These are phyloP conservation scores for Lycopodina hypogea DNA, from an alignment of 37 sponge, comb jelly and placozoan genomes.

Conservation along the genomic window DNA sequence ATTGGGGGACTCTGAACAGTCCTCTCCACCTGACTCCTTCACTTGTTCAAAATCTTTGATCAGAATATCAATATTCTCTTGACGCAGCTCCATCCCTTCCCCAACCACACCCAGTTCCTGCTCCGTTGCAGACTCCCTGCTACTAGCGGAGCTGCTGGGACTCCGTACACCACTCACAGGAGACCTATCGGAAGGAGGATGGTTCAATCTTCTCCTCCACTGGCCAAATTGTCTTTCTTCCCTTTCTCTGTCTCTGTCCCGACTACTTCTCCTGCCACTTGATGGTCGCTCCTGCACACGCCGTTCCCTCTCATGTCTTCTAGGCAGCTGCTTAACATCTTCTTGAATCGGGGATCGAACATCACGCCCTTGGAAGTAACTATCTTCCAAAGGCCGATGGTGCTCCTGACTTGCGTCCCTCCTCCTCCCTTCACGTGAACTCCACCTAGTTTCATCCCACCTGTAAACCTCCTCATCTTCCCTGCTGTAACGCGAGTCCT, in stretches of 20 bases:
- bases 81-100: not conserved
- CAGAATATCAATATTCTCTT: conserved; percentile 16
- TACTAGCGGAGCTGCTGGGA: not conserved
- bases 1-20: not conserved
- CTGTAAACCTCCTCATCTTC: conserved; percentile 4
- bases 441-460: not conserved
- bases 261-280: not conserved
- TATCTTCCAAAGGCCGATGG: too few relatives aligned
- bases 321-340: too few relatives aligned
- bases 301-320: too few relatives aligned
- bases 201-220: not conserved
- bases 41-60: conserved; percentile 38
- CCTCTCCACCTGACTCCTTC: not conserved
- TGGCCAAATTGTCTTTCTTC: not conserved
- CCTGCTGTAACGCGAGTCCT: not conserved
- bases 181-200: too few relatives aligned
- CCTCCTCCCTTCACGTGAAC: not conserved
- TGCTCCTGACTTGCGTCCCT: too few relatives aligned
- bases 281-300: too few relatives aligned
- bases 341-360: too few relatives aligned
- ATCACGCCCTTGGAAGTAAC: too few relatives aligned
- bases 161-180: too few relatives aligned
- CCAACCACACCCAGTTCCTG: not conserved
- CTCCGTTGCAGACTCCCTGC: not conserved
- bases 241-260: conserved; percentile 6